These are phyloP conservation scores for Thamnaconus septentrionalis DNA, from an alignment of 2,113 vertebrate genomes.

Conservation along the genomic window DNA sequence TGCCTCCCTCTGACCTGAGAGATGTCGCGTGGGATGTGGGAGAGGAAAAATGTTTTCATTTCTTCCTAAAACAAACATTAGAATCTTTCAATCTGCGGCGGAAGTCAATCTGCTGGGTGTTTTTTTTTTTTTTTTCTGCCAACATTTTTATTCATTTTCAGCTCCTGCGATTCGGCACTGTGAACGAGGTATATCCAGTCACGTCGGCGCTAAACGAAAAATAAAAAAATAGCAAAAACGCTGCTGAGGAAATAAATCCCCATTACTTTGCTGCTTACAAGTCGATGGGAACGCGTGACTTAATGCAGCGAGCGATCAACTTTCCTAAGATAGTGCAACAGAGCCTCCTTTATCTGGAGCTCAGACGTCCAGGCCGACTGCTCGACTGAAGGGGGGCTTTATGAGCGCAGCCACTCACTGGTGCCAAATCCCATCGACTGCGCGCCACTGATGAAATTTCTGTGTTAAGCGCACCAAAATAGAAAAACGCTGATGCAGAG, in stretches of 20 bases:
- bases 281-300: conserved; percentile 44
- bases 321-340: conserved; percentile 54
- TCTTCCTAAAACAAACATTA: conserved; percentile 18
- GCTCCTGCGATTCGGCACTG: too few species aligned
- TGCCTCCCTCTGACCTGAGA: conserved; percentile 2
- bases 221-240: conserved; percentile 30
- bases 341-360: conserved; percentile 54
- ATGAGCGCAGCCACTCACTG: conserved; percentile 43
- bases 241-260: conserved; percentile 27
- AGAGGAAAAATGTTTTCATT: conserved; percentile 32
- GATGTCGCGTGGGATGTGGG: conserved; percentile 2
- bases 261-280: conserved; percentile 41
- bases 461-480: not conserved
- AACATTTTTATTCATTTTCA: conserved; percentile 24
- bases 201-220: too few species aligned
- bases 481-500: not conserved
- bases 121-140: conserved; percentile 14
- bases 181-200: too few species aligned
- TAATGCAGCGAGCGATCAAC: conserved; percentile 50
- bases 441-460: conserved; percentile 30
- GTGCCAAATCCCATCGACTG: conserved; percentile 35
- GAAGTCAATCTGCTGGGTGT: conserved; percentile 20
- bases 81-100: not conserved
- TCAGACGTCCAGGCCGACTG: conserved; percentile 47
- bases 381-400: conserved; percentile 44